phyloP scores from a whole-genome alignment of 2,113 vertebrate species.

The Felis chaus region DNA sequence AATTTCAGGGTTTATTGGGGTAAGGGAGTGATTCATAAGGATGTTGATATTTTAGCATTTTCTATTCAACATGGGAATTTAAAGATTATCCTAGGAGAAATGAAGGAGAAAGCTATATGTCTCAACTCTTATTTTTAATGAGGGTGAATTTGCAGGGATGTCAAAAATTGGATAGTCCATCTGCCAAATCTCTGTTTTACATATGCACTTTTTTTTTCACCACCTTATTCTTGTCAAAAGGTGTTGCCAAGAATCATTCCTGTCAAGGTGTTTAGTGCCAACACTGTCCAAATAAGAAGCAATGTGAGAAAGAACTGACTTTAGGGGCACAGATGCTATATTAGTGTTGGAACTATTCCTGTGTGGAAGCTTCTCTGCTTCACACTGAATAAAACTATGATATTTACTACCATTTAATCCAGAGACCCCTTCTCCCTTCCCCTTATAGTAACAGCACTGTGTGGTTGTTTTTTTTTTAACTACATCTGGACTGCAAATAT shows the following conservation, averaged over 20 bases:
- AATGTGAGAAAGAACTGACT: conserved; percentile 20
- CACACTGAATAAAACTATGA: conserved; percentile 37
- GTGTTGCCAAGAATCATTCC: background rate
- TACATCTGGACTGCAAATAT: conserved; percentile 56
- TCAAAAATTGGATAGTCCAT: conserved; percentile 32
- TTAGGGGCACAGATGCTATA: background rate
- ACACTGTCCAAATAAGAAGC: conserved; percentile 19
- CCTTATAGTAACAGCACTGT: background rate
- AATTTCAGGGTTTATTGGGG: conserved; percentile 68
- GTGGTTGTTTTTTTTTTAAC: background rate
- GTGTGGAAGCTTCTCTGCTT: background rate
- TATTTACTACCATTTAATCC: conserved; percentile 36
- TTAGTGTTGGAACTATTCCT: conserved; percentile 15
- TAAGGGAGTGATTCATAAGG: conserved; percentile 33
- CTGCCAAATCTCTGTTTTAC: conserved; percentile 62
- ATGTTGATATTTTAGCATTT: conserved; percentile 57
- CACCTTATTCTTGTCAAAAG: background rate
- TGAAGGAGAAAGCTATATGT: conserved; percentile 57
- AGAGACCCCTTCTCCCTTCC: background rate
- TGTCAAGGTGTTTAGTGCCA: background rate
- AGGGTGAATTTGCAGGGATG: conserved; percentile 60
- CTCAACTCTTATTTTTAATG: conserved; percentile 72
- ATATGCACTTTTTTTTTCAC: background rate
- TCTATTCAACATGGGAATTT: conserved; percentile 58
- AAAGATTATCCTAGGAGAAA: conserved; percentile 71